Base-by-base conservation (phyloP, 2,113 vertebrate species). In the Mirza zaza region DNA sequence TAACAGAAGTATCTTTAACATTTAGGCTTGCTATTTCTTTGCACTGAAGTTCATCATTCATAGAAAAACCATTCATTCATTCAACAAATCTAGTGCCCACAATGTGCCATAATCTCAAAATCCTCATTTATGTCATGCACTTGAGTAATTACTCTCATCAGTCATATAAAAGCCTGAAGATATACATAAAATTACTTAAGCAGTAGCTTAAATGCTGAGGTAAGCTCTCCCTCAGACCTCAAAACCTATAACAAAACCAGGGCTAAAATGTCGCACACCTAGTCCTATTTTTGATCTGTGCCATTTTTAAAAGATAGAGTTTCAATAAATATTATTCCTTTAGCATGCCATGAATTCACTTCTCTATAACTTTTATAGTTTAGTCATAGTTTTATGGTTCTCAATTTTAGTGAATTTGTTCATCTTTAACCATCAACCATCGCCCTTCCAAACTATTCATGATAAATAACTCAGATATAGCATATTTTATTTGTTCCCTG, bases 281-380 rank as follows among this genome's bases (percentile, higher is more conserved):
- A 75, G 32, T 14, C 52, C 21, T 80, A 76, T 68, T 95, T 97
- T 96, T 89, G 2, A 97, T 92, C 67, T 83, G 34, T 79, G 21
- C 63, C 71, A 95, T 88, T 93, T 95, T 95, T 83, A 52, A 61
- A 57, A 76, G 85, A 82, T 73, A 92, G 52, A 59, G 50, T 96
- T 97, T 97, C 88, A 79, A 91, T 90, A 95, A 97, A 94, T 92
- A 91, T 88, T 96, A 82, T 90, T 96, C 23, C 52, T 96, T 87
- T 94, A 92, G 20, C 70, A 80, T 92, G 50, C 23, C 68, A 82
- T 87, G 94, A 92, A 88, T 96, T 96, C 50, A 61, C 59, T 61
- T 96, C 50, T 81, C 68, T 79, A n/a, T 83, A 76, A 52, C 18
- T 95, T 86, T 55, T 91, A 89, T 76, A 93, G 18, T 27, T 96